Evolutionary conservation across 2,888 invertebrate species (phyloP), one percentile per base, ranked within the genome.

Genomic region (Toxonevra muliebris): DNA sequence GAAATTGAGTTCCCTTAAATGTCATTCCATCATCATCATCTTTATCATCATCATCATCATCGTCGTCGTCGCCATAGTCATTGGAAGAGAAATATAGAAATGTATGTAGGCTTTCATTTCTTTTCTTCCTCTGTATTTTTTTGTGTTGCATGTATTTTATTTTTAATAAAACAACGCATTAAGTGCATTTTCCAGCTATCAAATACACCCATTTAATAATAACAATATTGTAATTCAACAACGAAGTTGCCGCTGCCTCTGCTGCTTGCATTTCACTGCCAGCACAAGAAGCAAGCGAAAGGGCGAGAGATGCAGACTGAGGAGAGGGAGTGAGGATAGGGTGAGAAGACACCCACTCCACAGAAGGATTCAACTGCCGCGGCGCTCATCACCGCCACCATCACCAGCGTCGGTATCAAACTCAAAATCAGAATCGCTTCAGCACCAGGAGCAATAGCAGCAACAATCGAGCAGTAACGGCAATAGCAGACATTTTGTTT

Each of bases 191-290:
- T 43, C 52, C 72, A 73, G 71, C 72, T 73, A 69, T 73, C 73
- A 70, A 72, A 76, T 73, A 74, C 78, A 80, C 79, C 80, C 79
- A 79, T 80, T 81, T 80, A 77, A 77, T 81, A 79, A 79, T 76
- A 77, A 65, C 30, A 41, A 57, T 48, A 66, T 60, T 66, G 54
- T 66, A 61, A 54, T 61, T 59, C 52, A 53, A 52, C 54, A 52
- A 60, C 52, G 45, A 13, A 40, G 50, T 65, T 65, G 59, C 43
- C 52, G 65, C 30, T 52, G 12, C 42, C 42, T 13, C 30, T 19
- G n/a, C 45, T 52, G 40, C 53, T 7, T 48, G 59, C 68, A 59
- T 13, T 67, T 65, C 61, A 62, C 54, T 60, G 54, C 52, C 59
- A 66, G 65, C 17, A 45, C 53, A 17, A 19, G 50, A 61, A 41